Evolutionary conservation across 2,888 invertebrate genomes (phyloP), one percentile per base, ranked within the genome.

Genomic region (Agonopterix alstromeriana): DNA sequence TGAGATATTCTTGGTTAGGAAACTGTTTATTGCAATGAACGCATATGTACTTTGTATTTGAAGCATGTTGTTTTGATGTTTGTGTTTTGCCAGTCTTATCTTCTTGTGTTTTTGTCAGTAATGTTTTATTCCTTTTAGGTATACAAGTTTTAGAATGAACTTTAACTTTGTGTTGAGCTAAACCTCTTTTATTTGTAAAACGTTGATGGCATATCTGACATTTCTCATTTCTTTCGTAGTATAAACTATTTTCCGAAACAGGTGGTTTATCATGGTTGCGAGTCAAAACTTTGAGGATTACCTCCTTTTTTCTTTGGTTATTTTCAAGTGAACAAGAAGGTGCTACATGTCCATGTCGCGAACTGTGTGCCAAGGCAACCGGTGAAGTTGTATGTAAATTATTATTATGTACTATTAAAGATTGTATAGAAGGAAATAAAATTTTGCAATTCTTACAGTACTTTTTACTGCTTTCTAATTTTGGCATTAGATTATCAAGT

Each of bases 361-460:
- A 7, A 27, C 27, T 27, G 27, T 27, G 27, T 27, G 27, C 27
- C 27, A 7, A 27, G 27, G 27, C 5, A 27, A 27, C 27, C 27
- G 5, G 27, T 27, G 7, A 27, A 38, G 36, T n/a, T 47, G 43
- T 47, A 49, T 40, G 58, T 72, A 65, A 11, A 43, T 12, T 47
- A 46, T 52, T 49, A 8, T 52, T 51, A 56, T 82, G 81, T 45
- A 40, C 41, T 10, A 56, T 48, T 38, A 65, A 60, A 27, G 48
- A 48, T 2, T 49, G 35, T 49, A 48, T 55, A 46, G 61, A 62
- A 38, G 77, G 64, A 64, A 82, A 85, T 35, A 82, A 62, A 55
- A 70, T 82, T n/a, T 53, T 53, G 60, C 84, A 85, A 17, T 52
- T 43, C 49, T 60, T 55, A 60, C 84, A 85, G 60, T 69, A 85